Conservation (phyloP, 2,113 vertebrate species). For the Accipiter virgatus region DNA sequence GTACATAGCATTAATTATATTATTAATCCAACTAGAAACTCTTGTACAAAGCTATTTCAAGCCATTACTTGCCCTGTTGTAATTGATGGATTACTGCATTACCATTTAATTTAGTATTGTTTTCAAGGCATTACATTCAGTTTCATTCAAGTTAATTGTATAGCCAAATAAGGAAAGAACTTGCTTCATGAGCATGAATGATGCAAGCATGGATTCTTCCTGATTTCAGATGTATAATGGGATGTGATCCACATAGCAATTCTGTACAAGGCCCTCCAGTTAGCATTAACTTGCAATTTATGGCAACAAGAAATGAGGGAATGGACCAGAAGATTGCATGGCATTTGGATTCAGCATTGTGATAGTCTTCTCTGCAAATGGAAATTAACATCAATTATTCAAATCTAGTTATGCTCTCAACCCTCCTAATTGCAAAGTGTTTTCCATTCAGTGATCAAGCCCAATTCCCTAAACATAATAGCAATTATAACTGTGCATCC, state of each 20-base stretch:
- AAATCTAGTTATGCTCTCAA: constrained; percentile 53
- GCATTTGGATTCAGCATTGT: constrained; percentile 21
- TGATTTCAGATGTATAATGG: constrained; percentile 42
- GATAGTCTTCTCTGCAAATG: constrained; percentile 37
- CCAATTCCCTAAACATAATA: constrained; percentile 54
- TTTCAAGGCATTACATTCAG: constrained; percentile 69
- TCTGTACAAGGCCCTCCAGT: background rate
- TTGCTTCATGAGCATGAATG: constrained; percentile 56
- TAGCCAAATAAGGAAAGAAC: constrained; percentile 70
- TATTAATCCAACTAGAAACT: constrained; percentile 76
- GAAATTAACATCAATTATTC: constrained; percentile 48
- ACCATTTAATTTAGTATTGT: constrained; percentile 79
- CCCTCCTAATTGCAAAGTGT: constrained; percentile 50
- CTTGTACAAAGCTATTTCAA: constrained; percentile 72
- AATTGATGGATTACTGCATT: constrained; percentile 78
- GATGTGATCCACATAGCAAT: constrained; percentile 26
- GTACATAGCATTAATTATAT: constrained; percentile 71
- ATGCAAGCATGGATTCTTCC: constrained; percentile 19
- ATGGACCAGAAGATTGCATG: constrained; percentile 36
- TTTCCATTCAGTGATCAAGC: constrained; percentile 42
- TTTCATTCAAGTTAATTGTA: constrained; percentile 74
- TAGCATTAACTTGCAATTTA: background rate
- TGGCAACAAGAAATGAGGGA: background rate
- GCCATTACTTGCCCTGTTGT: constrained; percentile 56
- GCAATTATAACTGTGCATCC: constrained; percentile 60